Percentiles rank a stretch among this genome's conserved stretches.
Conservation (phyloP, 2,797 vertebrate genomes). For the Anabacerthia variegaticeps region DNA sequence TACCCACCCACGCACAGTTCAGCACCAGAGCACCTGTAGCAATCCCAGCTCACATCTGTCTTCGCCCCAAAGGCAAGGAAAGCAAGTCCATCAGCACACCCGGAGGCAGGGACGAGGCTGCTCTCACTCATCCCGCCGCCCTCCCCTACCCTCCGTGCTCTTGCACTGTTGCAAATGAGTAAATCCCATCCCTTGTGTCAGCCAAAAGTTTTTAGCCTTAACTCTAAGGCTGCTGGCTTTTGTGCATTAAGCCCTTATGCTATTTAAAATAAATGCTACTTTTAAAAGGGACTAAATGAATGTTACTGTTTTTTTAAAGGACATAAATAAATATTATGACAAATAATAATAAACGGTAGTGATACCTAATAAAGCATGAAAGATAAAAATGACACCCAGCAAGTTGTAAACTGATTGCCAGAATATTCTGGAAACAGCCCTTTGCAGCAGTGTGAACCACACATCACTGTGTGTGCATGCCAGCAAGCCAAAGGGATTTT, state of each 20-base stretch:
- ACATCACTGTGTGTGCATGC: rapidly evolving
- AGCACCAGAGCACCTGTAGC: neutral
- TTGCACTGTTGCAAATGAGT: neutral
- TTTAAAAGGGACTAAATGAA: neutral
- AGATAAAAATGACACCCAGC: neutral
- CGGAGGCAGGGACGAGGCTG: rapidly evolving
- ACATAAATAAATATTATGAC: neutral
- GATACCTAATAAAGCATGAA: neutral
- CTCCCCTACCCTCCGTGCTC: neutral
- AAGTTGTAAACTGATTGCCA: neutral
- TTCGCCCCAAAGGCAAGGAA: too few relatives aligned
- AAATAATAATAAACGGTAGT: neutral
- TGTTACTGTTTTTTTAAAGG: neutral
- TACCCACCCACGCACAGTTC: rapidly evolving
- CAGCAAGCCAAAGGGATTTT: neutral
- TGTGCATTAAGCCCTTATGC: neutral
- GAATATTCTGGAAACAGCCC: neutral
- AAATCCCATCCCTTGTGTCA: neutral
- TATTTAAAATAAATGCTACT: neutral
- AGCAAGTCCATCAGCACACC: rapidly evolving
- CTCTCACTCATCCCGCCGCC: rapidly evolving
- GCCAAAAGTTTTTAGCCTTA: neutral
- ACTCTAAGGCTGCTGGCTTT: neutral
- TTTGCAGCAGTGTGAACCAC: neutral
- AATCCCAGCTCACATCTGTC: rapidly evolving